Evolutionary conservation across 2,888 invertebrate genomes (phyloP), one percentile per base, ranked within the genome.

Genomic region (Lasioglossum zephyrum): DNA sequence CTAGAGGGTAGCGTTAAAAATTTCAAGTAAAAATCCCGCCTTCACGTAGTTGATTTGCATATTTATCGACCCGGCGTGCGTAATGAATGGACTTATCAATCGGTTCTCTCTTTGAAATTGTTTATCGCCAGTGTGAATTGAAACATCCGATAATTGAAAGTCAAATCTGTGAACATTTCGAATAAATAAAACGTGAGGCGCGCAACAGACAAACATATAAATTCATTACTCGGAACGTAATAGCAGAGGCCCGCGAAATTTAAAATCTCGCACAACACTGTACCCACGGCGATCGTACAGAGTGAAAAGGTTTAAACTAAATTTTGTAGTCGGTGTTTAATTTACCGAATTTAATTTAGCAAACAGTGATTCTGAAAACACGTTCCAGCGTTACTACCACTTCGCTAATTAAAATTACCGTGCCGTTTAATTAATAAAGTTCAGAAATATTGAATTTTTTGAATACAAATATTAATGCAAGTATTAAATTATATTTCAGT

Each of bases 31-130:
- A 85, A 81, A 81, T 84, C 26, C 60, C 77, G 63, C 66, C 39
- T 81, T 85, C 73, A 0, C 73, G 39, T 60, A 76, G 26, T 73
- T 84, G 57, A 74, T 80, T 63, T 85, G n/a, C 63, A 73, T 83
- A 85, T 83, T 83, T 85, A 85, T 85, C 73, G 74, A 77, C 26
- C 26, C 66, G 53, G 57, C 41, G 69, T 73, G 36, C 74, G 74
- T 80, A 84, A 85, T 85, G 74, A 85, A 84, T 84, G 77, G 80
- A 84, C 70, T 80, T 77, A 60, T 73, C 79, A 79, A 83, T 77
- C 60, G 77, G 36, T 81, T 75, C 73, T 57, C 70, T 49, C 44
- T 16, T 26, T 60, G 44, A 82, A 75, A 84, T 83, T 85, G 66
- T 83, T 79, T 66, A 73, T 79, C 79, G 57, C 36, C 53, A 44